Conservation (phyloP, 2,888 invertebrate species). For the Odiellus spinosus region DNA sequence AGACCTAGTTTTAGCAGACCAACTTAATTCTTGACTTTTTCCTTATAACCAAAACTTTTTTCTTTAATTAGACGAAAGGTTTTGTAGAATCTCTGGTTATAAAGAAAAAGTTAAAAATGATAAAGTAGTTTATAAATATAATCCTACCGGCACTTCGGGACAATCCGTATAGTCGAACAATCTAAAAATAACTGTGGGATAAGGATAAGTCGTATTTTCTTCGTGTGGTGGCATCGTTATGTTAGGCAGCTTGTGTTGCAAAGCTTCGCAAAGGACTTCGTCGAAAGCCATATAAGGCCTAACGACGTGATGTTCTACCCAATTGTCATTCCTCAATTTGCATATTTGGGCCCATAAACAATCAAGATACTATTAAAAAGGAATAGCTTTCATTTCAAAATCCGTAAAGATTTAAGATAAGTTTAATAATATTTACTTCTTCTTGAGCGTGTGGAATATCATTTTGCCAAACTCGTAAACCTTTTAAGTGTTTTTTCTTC, state of each 20-base stretch:
- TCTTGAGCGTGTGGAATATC: slow-evolving; percentile 92
- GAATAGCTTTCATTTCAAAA: too few relatives aligned
- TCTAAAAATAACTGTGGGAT: slow-evolving; percentile 80
- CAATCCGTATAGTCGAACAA: slow-evolving; percentile 98
- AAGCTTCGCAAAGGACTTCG: slow-evolving; percentile 79
- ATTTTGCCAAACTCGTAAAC: slow-evolving; percentile 83
- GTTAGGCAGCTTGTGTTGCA: slow-evolving; percentile 84
- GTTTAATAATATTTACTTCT: slow-evolving; percentile 33
- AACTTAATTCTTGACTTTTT: too few relatives aligned
- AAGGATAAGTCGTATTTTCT: slow-evolving; percentile 73
- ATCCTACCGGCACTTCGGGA: slow-evolving; percentile 45
- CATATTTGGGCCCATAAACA: slow-evolving; percentile 89
- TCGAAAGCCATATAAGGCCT: slow-evolving; percentile 92
- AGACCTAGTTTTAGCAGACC: too few relatives aligned
- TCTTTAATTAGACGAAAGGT: too few relatives aligned
- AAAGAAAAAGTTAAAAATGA: too few relatives aligned
- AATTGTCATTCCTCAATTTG: slow-evolving; percentile 79
- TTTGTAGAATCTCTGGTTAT: too few relatives aligned
- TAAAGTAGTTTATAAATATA: too few relatives aligned
- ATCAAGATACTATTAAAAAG: slow-evolving; percentile 54
- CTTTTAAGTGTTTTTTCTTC: slow-evolving; percentile 80
- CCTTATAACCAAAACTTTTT: too few relatives aligned
- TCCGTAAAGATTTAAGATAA: not conserved
- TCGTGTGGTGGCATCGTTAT: slow-evolving; percentile 87
- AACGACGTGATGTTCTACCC: slow-evolving; percentile 91